phyloP scores from a whole-genome alignment of 2,113 vertebrate genomes.

The Takifugu flavidus region DNA sequence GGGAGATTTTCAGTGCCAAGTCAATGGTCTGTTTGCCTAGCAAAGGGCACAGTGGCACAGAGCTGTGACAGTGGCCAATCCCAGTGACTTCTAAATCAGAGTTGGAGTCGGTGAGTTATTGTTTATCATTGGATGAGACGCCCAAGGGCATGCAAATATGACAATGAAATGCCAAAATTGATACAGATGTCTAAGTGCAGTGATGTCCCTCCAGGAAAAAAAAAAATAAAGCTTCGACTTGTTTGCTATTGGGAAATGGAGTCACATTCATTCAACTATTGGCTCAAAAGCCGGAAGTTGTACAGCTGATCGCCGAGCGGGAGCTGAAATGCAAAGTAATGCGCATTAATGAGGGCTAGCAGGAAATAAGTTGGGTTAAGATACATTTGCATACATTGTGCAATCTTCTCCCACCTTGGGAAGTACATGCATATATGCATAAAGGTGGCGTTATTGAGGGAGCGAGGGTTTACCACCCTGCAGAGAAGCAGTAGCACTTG shows the following conservation, averaged over 20 bases:
- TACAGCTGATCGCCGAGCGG: slow-evolving; percentile 5
- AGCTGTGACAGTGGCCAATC: slow-evolving; percentile 36
- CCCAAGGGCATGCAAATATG: slow-evolving; percentile 25
- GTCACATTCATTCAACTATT: slow-evolving; percentile 38
- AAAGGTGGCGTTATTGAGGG: slow-evolving; percentile 3
- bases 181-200: too few relatives aligned
- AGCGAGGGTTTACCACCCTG: slow-evolving; percentile 3
- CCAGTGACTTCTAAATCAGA: slow-evolving; percentile 18
- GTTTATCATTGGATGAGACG: slow-evolving; percentile 35
- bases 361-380: slow-evolving; percentile 13
- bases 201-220: slow-evolving; percentile 16
- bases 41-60: slow-evolving; percentile 35
- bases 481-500: slow-evolving; percentile 2
- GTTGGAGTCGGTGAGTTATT: slow-evolving; percentile 26
- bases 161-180: slow-evolving; percentile 19
- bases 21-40: slow-evolving; percentile 42
- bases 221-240: slow-evolving; percentile 48
- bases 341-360: slow-evolving; percentile 28
- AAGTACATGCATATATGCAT: slow-evolving; percentile 11
- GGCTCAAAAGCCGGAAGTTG: slow-evolving; percentile 6
- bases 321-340: slow-evolving; percentile 11
- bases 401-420: slow-evolving; percentile 23
- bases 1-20: slow-evolving; percentile 51
- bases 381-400: slow-evolving; percentile 32
- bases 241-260: slow-evolving; percentile 36